Evolutionary conservation across 2,797 vertebrate species (phyloP).

Genomic region (Hippoglossus hippoglossus): DNA sequence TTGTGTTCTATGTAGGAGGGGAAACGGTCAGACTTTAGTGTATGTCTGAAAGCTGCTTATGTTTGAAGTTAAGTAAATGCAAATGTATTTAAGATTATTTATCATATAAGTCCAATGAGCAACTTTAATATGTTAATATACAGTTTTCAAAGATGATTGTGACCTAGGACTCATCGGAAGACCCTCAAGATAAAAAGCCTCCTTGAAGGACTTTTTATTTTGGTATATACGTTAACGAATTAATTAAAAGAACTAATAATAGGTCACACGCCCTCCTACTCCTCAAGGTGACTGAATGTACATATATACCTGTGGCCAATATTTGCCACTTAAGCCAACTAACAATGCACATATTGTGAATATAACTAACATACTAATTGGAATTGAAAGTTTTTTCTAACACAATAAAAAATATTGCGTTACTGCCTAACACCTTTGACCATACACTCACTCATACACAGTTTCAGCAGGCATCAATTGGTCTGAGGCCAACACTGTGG

Average conservation of each 20-base stretch:
- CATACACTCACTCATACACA: neutral
- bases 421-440: neutral
- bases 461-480: neutral
- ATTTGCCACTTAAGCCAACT: neutral
- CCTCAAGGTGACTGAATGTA: neutral
- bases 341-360: neutral
- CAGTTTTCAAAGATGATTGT: neutral
- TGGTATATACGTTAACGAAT: constrained; percentile 5
- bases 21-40: no score
- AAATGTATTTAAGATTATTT: no score
- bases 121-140: neutral
- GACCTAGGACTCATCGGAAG: neutral
- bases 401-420: no score
- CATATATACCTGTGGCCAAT: neutral
- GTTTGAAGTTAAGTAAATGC: neutral
- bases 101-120: neutral
- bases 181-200: no score
- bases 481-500: neutral
- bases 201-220: neutral
- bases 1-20: no score
- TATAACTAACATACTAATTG: neutral
- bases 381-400: no score
- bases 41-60: no score
- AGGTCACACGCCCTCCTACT: neutral
- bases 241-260: constrained; percentile 6